Evolutionary conservation across 1,140 invertebrate genomes (phyloP).

Genomic region (silkworm (Bombyx mori)): ASM3026992v2 NC_085133.1:4651001-4651500

Average conservation of each 20-base stretch:
- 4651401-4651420: too few species aligned
- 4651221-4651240: conserved; percentile 25
- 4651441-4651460: too few species aligned
- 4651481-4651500: too few species aligned
- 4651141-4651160: background rate
- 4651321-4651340: background rate
- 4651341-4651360: too few species aligned
- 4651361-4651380: too few species aligned
- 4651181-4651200: conserved; percentile 24
- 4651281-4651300: background rate
- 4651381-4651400: too few species aligned
- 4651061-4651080: background rate
- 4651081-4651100: background rate
- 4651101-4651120: background rate
- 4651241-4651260: conserved; percentile 17
- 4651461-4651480: too few species aligned
- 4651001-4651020: too few species aligned
- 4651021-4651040: too few species aligned
- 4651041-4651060: too few species aligned
- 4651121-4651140: background rate
- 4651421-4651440: too few species aligned
- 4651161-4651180: conserved; percentile 6
- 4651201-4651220: conserved; percentile 20
- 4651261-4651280: conserved; percentile 1
- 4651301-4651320: background rate